Evolutionary conservation across 2,888 invertebrate species (phyloP).

Genomic region (Lochmaea crataegi): DNA sequence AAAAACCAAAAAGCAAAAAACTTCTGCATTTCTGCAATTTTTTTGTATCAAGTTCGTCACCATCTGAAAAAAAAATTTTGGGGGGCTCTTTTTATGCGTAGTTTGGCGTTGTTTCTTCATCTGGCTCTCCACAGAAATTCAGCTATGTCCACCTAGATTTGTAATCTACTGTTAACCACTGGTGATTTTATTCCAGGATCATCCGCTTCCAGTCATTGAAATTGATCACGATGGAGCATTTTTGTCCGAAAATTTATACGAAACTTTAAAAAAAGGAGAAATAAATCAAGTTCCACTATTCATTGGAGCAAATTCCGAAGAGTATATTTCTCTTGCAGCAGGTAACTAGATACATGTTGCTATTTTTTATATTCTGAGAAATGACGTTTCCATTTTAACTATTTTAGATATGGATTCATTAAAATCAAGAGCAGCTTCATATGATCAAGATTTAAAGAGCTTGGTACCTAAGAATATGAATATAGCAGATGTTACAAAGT

Average conservation of each 20-base stretch:
- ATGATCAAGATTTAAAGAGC: constrained; percentile 35
- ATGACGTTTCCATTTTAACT: constrained; percentile 10
- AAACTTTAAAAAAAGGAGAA: constrained; percentile 41
- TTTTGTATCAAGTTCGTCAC: too few species aligned
- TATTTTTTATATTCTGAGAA: neutral
- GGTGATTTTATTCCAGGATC: constrained; percentile 23
- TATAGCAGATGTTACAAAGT: constrained; percentile 29
- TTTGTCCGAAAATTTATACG: constrained; percentile 44
- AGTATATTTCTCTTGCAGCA: constrained; percentile 38
- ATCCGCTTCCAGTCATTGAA: constrained; percentile 47
- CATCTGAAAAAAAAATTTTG: too few species aligned
- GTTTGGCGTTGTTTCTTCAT: too few species aligned
- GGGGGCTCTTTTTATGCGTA: too few species aligned
- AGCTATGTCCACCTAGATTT: too few species aligned
- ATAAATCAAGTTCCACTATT: constrained; percentile 46
- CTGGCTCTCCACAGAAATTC: too few species aligned
- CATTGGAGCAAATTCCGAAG: constrained; percentile 50
- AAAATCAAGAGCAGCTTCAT: constrained; percentile 27
- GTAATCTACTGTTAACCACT: neutral
- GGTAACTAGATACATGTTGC: constrained; percentile 31
- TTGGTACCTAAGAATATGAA: constrained; percentile 41
- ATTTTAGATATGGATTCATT: constrained; percentile 40
- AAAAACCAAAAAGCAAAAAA: too few species aligned
- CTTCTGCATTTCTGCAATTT: too few species aligned
- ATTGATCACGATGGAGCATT: constrained; percentile 43